phyloP scores from a whole-genome alignment of 2,888 invertebrate genomes.

The Scaeva pyrastri region DNA sequence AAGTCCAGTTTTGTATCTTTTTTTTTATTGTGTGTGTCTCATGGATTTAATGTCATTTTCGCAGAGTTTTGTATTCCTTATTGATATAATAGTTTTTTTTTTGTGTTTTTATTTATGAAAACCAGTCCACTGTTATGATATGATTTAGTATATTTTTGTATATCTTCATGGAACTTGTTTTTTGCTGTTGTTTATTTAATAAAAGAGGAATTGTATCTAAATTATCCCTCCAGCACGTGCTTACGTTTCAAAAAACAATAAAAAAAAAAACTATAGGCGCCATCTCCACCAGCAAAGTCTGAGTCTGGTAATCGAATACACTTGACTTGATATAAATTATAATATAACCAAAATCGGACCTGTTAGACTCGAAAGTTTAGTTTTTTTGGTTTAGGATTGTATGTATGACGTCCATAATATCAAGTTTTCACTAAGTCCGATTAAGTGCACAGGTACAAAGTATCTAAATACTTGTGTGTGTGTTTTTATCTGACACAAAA shows the following conservation, averaged over 20 bases:
- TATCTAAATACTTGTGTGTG: background rate
- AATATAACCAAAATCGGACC: background rate
- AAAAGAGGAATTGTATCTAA: background rate
- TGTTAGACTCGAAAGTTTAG: background rate
- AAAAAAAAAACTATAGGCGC: slow-evolving; percentile 35
- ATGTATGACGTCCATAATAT: slow-evolving; percentile 2
- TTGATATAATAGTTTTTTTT: background rate
- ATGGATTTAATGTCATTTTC: slow-evolving; percentile 28
- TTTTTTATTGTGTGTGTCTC: background rate
- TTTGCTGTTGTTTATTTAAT: background rate
- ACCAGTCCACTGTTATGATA: background rate
- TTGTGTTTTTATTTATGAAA: background rate
- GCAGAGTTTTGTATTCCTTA: slow-evolving; percentile 6
- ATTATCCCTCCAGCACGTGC: slow-evolving; percentile 34
- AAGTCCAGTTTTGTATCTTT: slow-evolving; percentile 38
- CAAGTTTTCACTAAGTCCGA: background rate
- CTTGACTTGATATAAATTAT: slow-evolving; percentile 34
- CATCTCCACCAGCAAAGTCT: background rate
- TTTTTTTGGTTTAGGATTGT: background rate
- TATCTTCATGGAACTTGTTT: slow-evolving; percentile 20
- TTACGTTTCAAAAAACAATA: background rate
- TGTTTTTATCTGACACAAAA: background rate
- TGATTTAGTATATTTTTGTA: background rate
- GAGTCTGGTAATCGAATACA: slow-evolving; percentile 44
- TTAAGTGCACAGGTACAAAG: background rate